Conservation (phyloP, 2,113 vertebrate species). For the Turnix velox region DNA sequence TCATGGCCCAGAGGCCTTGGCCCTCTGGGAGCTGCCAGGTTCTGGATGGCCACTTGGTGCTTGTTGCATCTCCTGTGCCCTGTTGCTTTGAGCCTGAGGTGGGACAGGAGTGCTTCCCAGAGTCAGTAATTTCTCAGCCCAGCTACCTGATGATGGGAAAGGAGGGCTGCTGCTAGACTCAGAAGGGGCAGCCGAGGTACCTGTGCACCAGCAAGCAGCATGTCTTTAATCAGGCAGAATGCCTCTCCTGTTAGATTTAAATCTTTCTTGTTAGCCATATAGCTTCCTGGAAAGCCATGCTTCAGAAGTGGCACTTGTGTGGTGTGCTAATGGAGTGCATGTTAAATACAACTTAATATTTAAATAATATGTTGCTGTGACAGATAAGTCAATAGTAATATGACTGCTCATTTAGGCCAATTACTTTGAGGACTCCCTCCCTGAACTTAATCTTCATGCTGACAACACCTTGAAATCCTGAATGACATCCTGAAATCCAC, state of each 20-base stretch:
- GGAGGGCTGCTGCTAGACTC: neutral
- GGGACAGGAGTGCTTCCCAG: neutral
- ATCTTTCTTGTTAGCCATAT: neutral
- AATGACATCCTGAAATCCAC: too few species aligned
- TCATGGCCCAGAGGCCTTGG: fast-evolving
- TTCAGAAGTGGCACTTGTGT: neutral
- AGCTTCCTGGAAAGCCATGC: neutral
- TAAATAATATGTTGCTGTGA: neutral
- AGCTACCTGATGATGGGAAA: neutral
- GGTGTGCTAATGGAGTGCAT: neutral
- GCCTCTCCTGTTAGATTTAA: neutral
- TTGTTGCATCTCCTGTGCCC: neutral
- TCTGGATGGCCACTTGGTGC: neutral
- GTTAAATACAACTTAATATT: neutral
- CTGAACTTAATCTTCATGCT: neutral
- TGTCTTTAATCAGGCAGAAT: neutral
- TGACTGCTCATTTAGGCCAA: neutral
- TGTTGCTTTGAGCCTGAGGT: neutral
- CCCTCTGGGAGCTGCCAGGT: neutral
- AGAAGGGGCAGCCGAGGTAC: neutral
- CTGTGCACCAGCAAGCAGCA: fast-evolving
- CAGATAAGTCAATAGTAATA: neutral
- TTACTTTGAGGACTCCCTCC: neutral
- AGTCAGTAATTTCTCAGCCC: neutral
- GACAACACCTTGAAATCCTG: neutral